Conservation (phyloP, 2,797 vertebrate genomes). For the Crypturellus tataupa region DNA sequence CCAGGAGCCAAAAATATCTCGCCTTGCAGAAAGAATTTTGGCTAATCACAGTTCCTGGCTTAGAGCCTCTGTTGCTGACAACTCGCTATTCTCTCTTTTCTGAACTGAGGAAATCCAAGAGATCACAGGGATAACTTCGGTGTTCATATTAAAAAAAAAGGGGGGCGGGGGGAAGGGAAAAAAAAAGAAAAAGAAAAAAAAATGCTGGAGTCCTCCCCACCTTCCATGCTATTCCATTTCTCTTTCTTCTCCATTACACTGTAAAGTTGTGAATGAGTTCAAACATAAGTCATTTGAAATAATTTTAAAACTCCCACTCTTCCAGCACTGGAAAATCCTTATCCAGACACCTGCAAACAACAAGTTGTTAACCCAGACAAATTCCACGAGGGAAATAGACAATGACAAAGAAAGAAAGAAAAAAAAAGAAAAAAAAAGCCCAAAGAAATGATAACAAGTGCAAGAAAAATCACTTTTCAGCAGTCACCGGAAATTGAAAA, state of each 20-base stretch:
- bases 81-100: not conserved
- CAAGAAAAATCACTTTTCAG: not conserved
- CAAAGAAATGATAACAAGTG: not conserved
- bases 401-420: not conserved
- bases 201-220: not conserved
- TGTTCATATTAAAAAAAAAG: not conserved
- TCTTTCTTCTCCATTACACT: not conserved
- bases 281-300: not conserved
- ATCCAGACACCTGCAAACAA: not conserved
- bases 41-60: not conserved
- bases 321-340: not conserved
- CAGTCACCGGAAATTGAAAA: not conserved
- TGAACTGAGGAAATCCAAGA: not conserved
- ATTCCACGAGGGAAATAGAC: not conserved
- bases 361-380: not conserved
- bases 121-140: not conserved
- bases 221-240: not conserved
- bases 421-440: not conserved
- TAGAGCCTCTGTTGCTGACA: not conserved
- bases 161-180: too few relatives aligned
- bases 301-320: not conserved
- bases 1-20: not conserved
- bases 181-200: not conserved
- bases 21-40: not conserved
- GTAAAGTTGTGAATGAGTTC: not conserved